Conservation (phyloP, 2,888 invertebrate species). For the Chironomus riparius region DNA sequence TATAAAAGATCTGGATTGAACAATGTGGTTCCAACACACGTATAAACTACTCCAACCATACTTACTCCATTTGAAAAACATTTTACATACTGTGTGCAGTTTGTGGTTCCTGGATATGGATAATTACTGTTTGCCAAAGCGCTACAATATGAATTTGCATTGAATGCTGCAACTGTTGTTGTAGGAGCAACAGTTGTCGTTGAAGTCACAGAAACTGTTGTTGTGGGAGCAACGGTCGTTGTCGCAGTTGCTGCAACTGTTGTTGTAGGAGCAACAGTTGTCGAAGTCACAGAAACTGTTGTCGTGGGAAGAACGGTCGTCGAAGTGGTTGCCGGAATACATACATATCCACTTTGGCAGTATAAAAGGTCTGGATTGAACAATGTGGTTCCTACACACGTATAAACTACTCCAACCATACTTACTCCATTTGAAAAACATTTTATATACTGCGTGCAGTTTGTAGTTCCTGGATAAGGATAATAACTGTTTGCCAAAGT, state of each 20-base stretch:
- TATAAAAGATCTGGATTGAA: neutral
- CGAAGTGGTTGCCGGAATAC: neutral
- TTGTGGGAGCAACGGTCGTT: too few relatives aligned
- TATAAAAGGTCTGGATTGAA: neutral
- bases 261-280: neutral
- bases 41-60: neutral
- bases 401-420: neutral
- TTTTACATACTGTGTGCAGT: neutral
- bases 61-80: neutral
- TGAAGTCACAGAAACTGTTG: too few relatives aligned
- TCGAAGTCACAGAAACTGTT: neutral
- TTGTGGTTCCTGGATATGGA: neutral
- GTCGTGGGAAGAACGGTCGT: neutral
- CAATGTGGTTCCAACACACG: neutral
- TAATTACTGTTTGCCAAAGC: too few relatives aligned
- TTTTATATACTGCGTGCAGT: neutral
- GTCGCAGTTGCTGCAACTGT: neutral
- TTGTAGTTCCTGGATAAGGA: neutral
- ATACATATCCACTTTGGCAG: neutral
- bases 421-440: neutral
- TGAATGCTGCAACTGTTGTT: neutral
- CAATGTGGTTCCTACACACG: neutral
- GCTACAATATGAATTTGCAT: too few relatives aligned
- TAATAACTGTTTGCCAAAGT: neutral
- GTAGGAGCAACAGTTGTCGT: neutral